Conservation (phyloP, 92 coral and sea anemone species). For the Diadumene lineata region DNA sequence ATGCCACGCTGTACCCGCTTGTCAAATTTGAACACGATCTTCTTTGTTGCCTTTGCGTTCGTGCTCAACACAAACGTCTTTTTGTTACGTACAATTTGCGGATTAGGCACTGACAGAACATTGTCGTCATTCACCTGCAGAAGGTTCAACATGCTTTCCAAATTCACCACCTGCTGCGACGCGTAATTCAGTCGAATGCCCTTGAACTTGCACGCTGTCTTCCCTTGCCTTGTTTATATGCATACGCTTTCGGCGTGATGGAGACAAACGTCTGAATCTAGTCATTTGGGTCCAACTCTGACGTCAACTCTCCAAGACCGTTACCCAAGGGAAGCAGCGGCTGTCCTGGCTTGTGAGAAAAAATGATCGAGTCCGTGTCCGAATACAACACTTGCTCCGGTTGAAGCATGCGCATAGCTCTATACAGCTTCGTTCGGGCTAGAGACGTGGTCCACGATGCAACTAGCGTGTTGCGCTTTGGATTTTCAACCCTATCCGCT, state of each 20-base stretch:
- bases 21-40: not conserved
- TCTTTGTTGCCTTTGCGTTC: not conserved
- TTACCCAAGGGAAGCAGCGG: not conserved
- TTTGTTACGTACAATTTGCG: not conserved
- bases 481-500: too few species aligned
- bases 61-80: not conserved
- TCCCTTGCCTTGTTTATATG: not conserved
- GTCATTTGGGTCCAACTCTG: not conserved
- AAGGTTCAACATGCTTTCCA: not conserved
- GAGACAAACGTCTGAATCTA: not conserved
- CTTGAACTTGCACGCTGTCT: not conserved
- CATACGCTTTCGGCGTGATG: not conserved
- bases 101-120: not conserved
- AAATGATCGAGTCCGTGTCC: not conserved
- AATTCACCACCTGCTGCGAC: not conserved
- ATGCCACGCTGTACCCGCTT: not conserved
- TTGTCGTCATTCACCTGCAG: not conserved
- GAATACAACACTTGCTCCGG: not conserved
- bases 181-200: not conserved
- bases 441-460: not conserved
- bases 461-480: not conserved
- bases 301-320: not conserved
- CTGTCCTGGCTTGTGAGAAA: not conserved
- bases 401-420: not conserved
- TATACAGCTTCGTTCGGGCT: not conserved